phyloP scores from a whole-genome alignment of 2,113 vertebrate genomes.

The Ictidomys tridecemlineatus region DNA sequence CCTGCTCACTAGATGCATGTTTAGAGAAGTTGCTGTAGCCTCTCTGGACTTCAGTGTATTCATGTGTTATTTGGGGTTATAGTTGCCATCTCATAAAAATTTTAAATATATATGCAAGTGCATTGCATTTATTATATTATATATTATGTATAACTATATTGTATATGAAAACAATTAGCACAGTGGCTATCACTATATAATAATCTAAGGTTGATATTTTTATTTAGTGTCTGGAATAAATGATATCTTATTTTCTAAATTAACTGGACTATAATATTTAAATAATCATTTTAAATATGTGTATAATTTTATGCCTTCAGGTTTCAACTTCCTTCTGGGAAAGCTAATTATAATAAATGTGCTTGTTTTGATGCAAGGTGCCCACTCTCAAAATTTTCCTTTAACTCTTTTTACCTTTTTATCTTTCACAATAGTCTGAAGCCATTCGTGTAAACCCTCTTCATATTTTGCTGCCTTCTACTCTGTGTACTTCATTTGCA shows the following conservation, averaged over 20 bases:
- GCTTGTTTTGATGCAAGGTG: not conserved
- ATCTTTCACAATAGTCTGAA: constrained; percentile 90
- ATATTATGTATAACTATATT: not conserved
- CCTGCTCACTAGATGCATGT: not conserved
- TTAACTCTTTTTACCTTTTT: not conserved
- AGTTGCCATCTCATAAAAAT: not conserved
- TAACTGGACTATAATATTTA: not conserved
- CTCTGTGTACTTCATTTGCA: constrained; percentile 95
- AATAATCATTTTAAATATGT: not conserved
- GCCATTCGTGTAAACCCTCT: constrained; percentile 94
- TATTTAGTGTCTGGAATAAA: constrained; percentile 37
- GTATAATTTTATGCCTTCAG: constrained; percentile 3
- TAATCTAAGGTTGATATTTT: not conserved
- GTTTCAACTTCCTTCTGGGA: not conserved
- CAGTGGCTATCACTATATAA: not conserved
- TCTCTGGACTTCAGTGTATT: not conserved
- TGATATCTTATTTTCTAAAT: constrained; percentile 35
- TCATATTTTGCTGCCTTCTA: constrained; percentile 94
- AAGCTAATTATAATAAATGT: constrained; percentile 3
- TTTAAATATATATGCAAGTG: not conserved
- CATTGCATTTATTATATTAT: not conserved
- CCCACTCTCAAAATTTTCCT: constrained; percentile 44
- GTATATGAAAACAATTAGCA: not conserved
- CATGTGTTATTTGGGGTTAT: not conserved
- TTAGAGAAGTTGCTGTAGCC: not conserved